phyloP scores from a whole-genome alignment of 35 echinoderm and acorn worm species.

The Heliocidaris tuberculata region DNA sequence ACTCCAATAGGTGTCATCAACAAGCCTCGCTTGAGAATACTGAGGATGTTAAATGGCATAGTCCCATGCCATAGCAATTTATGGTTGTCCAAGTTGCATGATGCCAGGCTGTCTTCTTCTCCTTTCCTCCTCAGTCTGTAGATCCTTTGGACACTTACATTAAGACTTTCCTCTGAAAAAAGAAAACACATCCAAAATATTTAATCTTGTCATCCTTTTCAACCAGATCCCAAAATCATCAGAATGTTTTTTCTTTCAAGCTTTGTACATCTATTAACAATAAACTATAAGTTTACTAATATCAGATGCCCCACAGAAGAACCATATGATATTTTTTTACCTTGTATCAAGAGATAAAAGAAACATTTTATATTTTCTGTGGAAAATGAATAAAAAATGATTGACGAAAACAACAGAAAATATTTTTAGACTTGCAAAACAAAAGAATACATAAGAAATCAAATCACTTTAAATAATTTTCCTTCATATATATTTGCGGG shows the following conservation, averaged over 20 bases:
- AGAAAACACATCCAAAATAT: not conserved
- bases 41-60: slow-evolving; percentile 79
- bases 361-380: no score
- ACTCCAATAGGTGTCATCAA: slow-evolving; percentile 75
- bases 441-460: no score
- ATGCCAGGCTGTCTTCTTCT: slow-evolving; percentile 70
- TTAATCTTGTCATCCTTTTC: not conserved
- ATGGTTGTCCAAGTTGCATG: slow-evolving; percentile 66
- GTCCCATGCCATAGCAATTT: slow-evolving; percentile 94
- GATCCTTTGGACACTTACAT: slow-evolving; percentile 57
- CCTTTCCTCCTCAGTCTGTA: slow-evolving; percentile 65
- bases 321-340: no score
- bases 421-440: no score
- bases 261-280: no score
- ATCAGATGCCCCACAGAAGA: not conserved
- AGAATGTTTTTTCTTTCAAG: not conserved
- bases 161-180: not conserved
- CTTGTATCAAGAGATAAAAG: no score
- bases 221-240: not conserved
- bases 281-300: no score
- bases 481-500: no score
- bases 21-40: slow-evolving; percentile 90
- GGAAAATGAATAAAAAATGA: no score
- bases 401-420: no score
- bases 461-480: no score